Percentiles rank a stretch among this genome's conserved stretches.
Evolutionary conservation across 2,888 invertebrate species (phyloP).

Genomic region (Gymnocheta viridis): DNA sequence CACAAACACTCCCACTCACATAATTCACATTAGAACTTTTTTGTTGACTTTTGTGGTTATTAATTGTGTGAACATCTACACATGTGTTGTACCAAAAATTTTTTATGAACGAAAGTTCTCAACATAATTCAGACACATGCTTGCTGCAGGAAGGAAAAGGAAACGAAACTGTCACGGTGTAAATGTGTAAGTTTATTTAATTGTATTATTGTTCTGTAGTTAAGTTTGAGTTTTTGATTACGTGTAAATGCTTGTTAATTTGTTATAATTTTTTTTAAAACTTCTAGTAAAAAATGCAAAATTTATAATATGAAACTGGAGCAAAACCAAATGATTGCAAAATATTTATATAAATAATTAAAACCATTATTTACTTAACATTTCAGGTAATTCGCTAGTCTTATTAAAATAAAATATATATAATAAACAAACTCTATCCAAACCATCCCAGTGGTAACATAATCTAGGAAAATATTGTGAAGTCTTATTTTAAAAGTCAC

Average conservation of each 20-base stretch:
- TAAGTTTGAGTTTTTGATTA: constrained; percentile 66
- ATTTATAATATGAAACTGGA: not conserved
- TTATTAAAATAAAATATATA: not conserved
- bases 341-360: not conserved
- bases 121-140: constrained; percentile 1
- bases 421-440: not conserved
- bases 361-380: not conserved
- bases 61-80: constrained; percentile 66
- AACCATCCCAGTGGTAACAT: not conserved
- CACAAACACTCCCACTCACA: not conserved
- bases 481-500: constrained; percentile 8
- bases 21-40: constrained; percentile 40
- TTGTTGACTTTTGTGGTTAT: constrained; percentile 69
- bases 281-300: not conserved
- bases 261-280: constrained; percentile 29
- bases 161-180: not conserved
- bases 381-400: not conserved
- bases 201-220: constrained; percentile 1
- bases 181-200: not conserved
- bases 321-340: not conserved
- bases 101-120: constrained; percentile 8
- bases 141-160: not conserved
- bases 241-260: constrained; percentile 63
- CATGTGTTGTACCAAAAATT: constrained; percentile 43
- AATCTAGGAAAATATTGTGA: not conserved